Evolutionary conservation across 2,113 vertebrate genomes (phyloP).

Genomic region (Melanerpes aurifrons): DNA sequence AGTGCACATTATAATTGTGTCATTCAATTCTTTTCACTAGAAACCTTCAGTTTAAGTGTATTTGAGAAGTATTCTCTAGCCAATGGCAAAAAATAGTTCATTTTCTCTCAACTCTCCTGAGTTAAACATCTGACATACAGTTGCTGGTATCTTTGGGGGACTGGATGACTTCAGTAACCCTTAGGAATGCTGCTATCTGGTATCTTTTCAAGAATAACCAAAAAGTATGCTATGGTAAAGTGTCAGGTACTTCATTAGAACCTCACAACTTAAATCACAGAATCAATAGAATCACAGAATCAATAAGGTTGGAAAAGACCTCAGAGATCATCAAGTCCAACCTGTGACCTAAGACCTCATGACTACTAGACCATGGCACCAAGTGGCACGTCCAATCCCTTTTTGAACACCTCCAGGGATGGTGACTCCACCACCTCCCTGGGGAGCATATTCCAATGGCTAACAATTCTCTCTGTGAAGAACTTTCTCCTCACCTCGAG

Average conservation of each 20-base stretch:
- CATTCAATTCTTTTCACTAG: not conserved
- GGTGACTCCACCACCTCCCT: no score
- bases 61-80: not conserved
- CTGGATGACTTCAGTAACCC: not conserved
- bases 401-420: no score
- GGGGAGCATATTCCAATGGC: no score
- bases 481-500: no score
- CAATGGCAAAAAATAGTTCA: not conserved
- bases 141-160: not conserved
- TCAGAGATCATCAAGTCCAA: no score
- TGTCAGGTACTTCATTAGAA: not conserved
- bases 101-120: not conserved
- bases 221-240: not conserved
- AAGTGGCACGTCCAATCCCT: no score
- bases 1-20: not conserved
- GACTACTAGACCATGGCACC: no score
- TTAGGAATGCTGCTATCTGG: not conserved
- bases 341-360: no score
- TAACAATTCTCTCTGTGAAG: no score
- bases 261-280: not conserved
- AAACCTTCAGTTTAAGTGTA: not conserved
- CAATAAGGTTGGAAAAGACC: no score
- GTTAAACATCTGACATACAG: not conserved
- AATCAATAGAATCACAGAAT: no score
- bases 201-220: not conserved